A percentile compares a stretch with the other conserved stretches of the same genome.
phyloP scores from a whole-genome alignment of 2,888 invertebrate genomes.

The Caradrina clavipalpis region DNA sequence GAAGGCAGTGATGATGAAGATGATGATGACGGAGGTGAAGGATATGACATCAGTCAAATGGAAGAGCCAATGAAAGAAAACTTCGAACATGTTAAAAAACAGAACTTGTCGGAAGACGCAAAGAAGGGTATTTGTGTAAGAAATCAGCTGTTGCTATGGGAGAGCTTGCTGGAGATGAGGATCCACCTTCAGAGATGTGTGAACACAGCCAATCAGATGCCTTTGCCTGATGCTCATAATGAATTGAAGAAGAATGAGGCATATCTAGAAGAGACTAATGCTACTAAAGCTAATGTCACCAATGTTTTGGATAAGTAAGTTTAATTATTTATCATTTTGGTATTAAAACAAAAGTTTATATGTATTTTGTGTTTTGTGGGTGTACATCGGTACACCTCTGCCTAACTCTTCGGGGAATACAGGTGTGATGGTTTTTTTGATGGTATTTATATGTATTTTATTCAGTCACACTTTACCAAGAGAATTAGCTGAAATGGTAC shows the following conservation, averaged over 20 bases:
- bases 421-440: no score
- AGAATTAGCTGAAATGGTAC: no score
- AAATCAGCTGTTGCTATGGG: slow-evolving; percentile 95
- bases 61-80: slow-evolving; percentile 86
- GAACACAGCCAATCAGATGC: slow-evolving; percentile 94
- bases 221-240: slow-evolving; percentile 91
- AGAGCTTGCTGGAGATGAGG: slow-evolving; percentile 95
- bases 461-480: no score
- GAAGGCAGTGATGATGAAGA: slow-evolving; percentile 69
- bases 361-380: no score
- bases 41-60: slow-evolving; percentile 86
- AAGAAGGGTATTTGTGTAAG: slow-evolving; percentile 93
- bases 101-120: slow-evolving; percentile 90
- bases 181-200: slow-evolving; percentile 97
- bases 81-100: slow-evolving; percentile 91
- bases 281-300: slow-evolving; percentile 90
- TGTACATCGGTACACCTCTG: no score
- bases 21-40: slow-evolving; percentile 77
- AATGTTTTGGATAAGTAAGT: slow-evolving; percentile 92
- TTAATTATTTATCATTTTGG: background rate
- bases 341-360: no score
- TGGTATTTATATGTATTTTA: no score
- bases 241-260: slow-evolving; percentile 86
- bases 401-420: no score
- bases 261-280: slow-evolving; percentile 87